Conservation (phyloP, 1,140 invertebrate species). For the Drosophila ogumai region DNA sequence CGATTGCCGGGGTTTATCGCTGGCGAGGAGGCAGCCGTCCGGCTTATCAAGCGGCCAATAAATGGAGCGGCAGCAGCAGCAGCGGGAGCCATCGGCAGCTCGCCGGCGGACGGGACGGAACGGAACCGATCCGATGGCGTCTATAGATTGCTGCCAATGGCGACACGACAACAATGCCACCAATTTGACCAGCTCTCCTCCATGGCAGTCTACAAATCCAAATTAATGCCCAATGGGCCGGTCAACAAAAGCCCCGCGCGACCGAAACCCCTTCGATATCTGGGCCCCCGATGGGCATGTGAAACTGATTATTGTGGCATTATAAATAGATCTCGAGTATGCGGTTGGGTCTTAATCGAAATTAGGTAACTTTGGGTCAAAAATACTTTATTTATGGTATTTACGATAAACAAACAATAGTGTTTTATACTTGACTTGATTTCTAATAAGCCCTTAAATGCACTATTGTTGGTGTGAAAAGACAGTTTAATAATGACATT, state of each 20-base stretch:
- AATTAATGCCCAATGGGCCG: slow-evolving; percentile 76
- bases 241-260: slow-evolving; percentile 67
- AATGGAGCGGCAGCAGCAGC: slow-evolving; percentile 66
- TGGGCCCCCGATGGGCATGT: slow-evolving; percentile 35
- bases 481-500: slow-evolving; percentile 8
- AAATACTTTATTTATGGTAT: slow-evolving; percentile 35
- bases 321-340: slow-evolving; percentile 53
- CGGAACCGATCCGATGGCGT: slow-evolving; percentile 61
- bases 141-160: slow-evolving; percentile 77
- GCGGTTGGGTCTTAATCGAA: slow-evolving; percentile 43
- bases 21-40: not conserved
- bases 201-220: slow-evolving; percentile 64
- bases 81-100: slow-evolving; percentile 69
- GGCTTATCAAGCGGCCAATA: slow-evolving; percentile 67
- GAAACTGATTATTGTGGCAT: slow-evolving; percentile 51
- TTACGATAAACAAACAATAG: slow-evolving; percentile 43
- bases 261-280: slow-evolving; percentile 18
- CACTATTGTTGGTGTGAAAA: not conserved
- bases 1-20: slow-evolving; percentile 52
- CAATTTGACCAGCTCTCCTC: slow-evolving; percentile 67
- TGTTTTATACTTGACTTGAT: slow-evolving; percentile 10
- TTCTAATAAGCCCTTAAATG: slow-evolving; percentile 8
- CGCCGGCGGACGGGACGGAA: slow-evolving; percentile 29
- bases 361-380: slow-evolving; percentile 44
- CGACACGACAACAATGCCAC: slow-evolving; percentile 71